Base-by-base conservation (phyloP, 2,888 invertebrate species). In the Dysmachus trigonus region DNA sequence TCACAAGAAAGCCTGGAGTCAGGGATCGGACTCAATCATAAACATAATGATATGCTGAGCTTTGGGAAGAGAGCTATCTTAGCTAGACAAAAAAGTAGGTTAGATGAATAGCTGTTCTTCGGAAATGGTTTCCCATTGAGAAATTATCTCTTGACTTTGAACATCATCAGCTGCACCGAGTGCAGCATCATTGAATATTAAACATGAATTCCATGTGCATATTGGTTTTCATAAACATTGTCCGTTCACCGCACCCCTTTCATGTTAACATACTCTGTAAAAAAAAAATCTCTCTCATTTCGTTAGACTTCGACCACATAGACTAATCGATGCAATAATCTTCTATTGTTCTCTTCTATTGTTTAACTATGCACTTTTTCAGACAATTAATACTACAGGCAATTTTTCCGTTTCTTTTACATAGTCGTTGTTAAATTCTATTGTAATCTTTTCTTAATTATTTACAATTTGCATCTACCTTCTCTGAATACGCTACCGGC, bases 71-170 rank as follows among this genome's bases (percentile, higher is more conserved):
- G 47, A 18, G 27, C 41, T 62, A 62, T 62, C 53, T 27, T 33
- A 22, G 33, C 31, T n/a, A n/a, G n/a, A 62, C 81, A 81, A 81
- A 81, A 81, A 81, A 53, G 53, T 81, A 33, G 81, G 81, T 81
- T 81, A 81, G 53, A 53, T 81, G 81, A 81, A 81, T 81, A 81
- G 81, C 81, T 81, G 81, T 81, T 81, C 33, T 81, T 81, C 62
- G 35, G 31, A 81, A n/a, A 81, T 81, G 35, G 51, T 33, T 81
- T 33, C 35, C 62, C 81, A 81, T 81, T 81, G 51, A 53, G 22
- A 53, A 81, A n/a, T n/a, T n/a, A n/a, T n/a, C n/a, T n/a, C n/a
- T 62, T 53, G 53, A n/a, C 30, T 81, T 62, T 53, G 22, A 13
- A 81, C 30, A 81, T 51, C 31, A 31, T 27, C 51, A 53, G 81